phyloP scores from a whole-genome alignment of 1,140 invertebrate species.

The Monochamus saltuarius region DNA sequence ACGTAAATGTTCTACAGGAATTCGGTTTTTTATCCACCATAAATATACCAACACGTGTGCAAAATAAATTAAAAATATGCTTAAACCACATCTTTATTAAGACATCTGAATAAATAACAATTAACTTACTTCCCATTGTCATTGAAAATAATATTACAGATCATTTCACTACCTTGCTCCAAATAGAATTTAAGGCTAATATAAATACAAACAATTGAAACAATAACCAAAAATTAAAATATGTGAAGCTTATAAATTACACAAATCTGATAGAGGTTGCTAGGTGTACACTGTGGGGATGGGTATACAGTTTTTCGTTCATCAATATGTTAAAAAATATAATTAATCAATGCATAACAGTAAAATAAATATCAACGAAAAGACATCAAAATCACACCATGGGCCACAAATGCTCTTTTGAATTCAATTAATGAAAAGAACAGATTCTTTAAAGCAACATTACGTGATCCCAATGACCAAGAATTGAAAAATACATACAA shows the following conservation, averaged over 20 bases:
- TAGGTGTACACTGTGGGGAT: not conserved
- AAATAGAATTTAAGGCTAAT: conserved; percentile 1
- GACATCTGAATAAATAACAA: not conserved
- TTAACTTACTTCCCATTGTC: conserved; percentile 6
- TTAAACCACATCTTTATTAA: conserved; percentile 14
- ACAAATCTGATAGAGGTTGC: not conserved
- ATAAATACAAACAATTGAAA: conserved; percentile 3
- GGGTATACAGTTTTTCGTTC: not conserved
- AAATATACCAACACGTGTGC: conserved; percentile 7
- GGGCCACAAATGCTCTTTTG: not conserved
- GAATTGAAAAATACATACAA: conserved; percentile 4
- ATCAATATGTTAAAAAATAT: not conserved
- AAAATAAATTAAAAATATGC: not conserved
- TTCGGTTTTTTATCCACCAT: conserved; percentile 9
- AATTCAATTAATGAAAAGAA: conserved; percentile 4
- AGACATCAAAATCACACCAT: conserved; percentile 3
- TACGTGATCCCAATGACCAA: not conserved
- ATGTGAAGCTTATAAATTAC: not conserved
- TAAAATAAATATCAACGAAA: not conserved
- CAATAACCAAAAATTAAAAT: no score
- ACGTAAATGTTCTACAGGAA: conserved; percentile 6
- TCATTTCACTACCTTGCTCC: conserved; percentile 6
- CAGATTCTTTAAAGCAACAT: no score
- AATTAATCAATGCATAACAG: not conserved
- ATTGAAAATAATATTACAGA: conserved; percentile 12